Conservation (phyloP, 1,140 invertebrate species). For the Lordiphosa stackelbergi region DNA sequence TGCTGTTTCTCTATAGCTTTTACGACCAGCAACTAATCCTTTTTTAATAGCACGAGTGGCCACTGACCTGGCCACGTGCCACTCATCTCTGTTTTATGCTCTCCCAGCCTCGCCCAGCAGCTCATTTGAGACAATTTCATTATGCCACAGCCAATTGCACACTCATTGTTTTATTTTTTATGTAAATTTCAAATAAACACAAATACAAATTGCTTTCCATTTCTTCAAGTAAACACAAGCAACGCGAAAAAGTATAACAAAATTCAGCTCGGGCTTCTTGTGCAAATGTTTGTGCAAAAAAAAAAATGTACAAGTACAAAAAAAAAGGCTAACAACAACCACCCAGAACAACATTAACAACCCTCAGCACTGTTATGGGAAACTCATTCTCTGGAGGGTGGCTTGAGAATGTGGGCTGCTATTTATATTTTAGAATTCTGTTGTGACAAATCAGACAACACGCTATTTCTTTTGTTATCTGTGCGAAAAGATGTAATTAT, state of each 20-base stretch:
- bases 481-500: too few species aligned
- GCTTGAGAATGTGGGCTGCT: too few species aligned
- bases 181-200: conserved; percentile 60
- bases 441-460: background rate
- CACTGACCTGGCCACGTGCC: conserved; percentile 29
- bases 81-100: background rate
- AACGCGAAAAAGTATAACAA: conserved; percentile 16
- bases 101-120: conserved; percentile 15
- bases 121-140: conserved; percentile 57
- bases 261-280: conserved; percentile 32
- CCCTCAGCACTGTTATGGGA: too few species aligned
- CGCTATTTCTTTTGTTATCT: too few species aligned
- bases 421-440: too few species aligned
- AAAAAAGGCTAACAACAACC: conserved; percentile 12
- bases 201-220: conserved; percentile 63
- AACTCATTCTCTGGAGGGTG: too few species aligned
- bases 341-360: too few species aligned
- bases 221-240: conserved; percentile 50
- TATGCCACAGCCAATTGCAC: conserved; percentile 61
- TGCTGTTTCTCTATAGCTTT: conserved; percentile 25
- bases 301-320: conserved; percentile 3
- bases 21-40: conserved; percentile 51
- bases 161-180: conserved; percentile 65
- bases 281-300: conserved; percentile 44
- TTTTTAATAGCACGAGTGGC: conserved; percentile 41